Conservation (phyloP, 2,797 vertebrate species). For the Nothura maculosa region DNA sequence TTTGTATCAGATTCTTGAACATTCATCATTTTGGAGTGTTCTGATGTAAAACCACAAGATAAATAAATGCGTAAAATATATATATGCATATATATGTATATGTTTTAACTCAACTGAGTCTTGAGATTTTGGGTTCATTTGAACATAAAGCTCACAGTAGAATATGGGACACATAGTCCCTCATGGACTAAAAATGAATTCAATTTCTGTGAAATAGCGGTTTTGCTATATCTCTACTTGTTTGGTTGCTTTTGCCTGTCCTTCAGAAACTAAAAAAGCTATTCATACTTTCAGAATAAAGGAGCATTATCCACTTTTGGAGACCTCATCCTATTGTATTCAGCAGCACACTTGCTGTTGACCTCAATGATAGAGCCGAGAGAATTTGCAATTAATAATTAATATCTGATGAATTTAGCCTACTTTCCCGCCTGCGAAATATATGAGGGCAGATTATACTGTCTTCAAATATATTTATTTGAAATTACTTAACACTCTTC, state of each 20-base stretch:
- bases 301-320: background rate
- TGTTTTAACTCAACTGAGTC: background rate
- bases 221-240: constrained; percentile 18
- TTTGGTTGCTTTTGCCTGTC: constrained; percentile 57
- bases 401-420: constrained; percentile 71
- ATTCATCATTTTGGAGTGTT: background rate
- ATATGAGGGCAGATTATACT: constrained; percentile 59
- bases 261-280: constrained; percentile 1
- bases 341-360: constrained; percentile 43
- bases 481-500: constrained; percentile 61
- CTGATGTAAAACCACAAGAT: background rate
- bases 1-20: background rate
- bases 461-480: constrained; percentile 54
- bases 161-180: constrained; percentile 44
- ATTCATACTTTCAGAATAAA: background rate
- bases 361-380: constrained; percentile 57
- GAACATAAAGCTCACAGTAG: constrained; percentile 24
- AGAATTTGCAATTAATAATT: constrained; percentile 74
- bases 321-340: constrained; percentile 3
- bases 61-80: background rate
- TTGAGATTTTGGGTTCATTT: constrained; percentile 27
- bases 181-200: constrained; percentile 7
- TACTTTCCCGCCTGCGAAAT: constrained; percentile 65
- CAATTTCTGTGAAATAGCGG: constrained; percentile 21
- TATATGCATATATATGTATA: background rate